Base-by-base conservation (phyloP, 2,797 vertebrate genomes). In the Pangasius macronema region DNA sequence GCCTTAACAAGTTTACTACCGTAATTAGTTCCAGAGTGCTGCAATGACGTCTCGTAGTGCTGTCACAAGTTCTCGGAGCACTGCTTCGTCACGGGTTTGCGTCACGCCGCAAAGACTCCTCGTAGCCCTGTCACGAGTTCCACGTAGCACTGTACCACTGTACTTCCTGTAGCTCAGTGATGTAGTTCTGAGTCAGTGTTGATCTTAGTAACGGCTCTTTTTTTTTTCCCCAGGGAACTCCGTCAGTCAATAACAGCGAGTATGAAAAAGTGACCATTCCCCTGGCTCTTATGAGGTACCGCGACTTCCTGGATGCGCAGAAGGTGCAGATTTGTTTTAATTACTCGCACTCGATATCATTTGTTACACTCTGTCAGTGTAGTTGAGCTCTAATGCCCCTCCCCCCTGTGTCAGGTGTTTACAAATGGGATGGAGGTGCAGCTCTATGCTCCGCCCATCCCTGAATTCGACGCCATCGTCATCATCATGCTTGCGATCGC, bases 401-500 rank as follows among this genome's bases (percentile, higher is more conserved):
- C 59, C 46, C 39, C n/a, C 10, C 11, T 85, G 87, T 93, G 91
- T 91, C 93, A 99, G 98, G 90, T 85, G 3, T 95, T 98, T 89
- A 94, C 94, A 84, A 92, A 89, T 9, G 92, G 89, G 7, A 94
- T 98, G 93, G 93, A 93, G 2, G 97, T 95, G 90, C 93, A 93
- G 87, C 92, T 99, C 61, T 99, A 97, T 89, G 95, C 96, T 53
- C 97, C 97, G 0, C 92, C 92, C 7, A 85, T 88, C 46, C 91
- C 95, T 6, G 91, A 90, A 83, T 93, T 99, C 84, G 98, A 99
- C 85, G 93, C 92, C 89, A 99, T 97, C 83, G 96, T 99, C 89
- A 90, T 95, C 49, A 92, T 98, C 90, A 97, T 99, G 94, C 96
- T 99, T 13, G 57, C 96, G n/a, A 97, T 99, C 87, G 94, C 97